These are phyloP conservation scores for Rhadinocentrus ornatus DNA, from an alignment of 2,797 vertebrate genomes.

Conservation along the genomic window DNA sequence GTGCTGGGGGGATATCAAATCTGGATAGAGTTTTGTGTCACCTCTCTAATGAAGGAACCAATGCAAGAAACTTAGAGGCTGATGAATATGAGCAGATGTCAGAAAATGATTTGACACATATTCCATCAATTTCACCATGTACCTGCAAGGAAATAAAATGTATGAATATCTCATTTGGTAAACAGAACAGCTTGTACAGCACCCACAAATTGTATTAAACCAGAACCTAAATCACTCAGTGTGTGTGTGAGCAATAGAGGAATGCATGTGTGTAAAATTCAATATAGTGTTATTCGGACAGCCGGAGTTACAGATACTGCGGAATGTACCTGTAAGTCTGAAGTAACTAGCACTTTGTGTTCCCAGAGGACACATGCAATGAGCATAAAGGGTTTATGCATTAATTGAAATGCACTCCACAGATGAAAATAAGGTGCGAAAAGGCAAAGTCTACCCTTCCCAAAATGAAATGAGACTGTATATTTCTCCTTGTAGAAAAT, in stretches of 20 bases:
- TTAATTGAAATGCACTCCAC: conserved; percentile 3
- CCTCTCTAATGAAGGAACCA: conserved; percentile 82
- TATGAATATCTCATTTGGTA: conserved; percentile 76
- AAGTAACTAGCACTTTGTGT: conserved; percentile 31
- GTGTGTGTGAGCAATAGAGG: conserved; percentile 6
- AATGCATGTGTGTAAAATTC: conserved; percentile 5
- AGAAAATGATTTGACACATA: conserved; percentile 82
- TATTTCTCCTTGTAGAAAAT: conserved; percentile 64
- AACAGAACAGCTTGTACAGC: conserved; percentile 71
- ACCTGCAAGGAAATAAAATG: conserved; percentile 79
- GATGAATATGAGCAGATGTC: conserved; percentile 86
- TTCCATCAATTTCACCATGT: conserved; percentile 83
- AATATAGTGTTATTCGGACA: conserved; percentile 47
- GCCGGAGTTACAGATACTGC: conserved; percentile 27
- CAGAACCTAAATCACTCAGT: conserved; percentile 54
- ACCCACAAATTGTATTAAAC: conserved; percentile 70
- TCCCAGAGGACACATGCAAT: not conserved
- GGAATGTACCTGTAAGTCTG: conserved; percentile 19
- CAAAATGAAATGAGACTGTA: conserved; percentile 38
- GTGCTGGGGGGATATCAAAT: conserved; percentile 78
- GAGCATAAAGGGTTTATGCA: conserved; percentile 1
- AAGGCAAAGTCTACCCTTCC: conserved; percentile 14
- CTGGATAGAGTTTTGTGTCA: conserved; percentile 82
- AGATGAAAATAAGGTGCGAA: conserved; percentile 1
- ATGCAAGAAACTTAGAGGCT: conserved; percentile 76